Evolutionary conservation across 2,888 invertebrate genomes (phyloP), one percentile per base, ranked within the genome.

Genomic region (Drosophila quasianomalipes): DNA sequence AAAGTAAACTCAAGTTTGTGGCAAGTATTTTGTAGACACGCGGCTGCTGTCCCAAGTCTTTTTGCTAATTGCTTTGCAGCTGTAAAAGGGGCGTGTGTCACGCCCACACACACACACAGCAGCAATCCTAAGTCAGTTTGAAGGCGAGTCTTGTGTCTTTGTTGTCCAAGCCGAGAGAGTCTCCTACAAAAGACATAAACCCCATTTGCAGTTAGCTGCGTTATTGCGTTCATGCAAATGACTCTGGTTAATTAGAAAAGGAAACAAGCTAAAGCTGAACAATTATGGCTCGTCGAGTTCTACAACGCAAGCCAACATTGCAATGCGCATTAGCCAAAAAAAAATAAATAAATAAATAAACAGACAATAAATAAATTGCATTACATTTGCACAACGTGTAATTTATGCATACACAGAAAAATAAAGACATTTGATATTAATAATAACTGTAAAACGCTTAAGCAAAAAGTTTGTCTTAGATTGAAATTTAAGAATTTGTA

Each of bases 151-250:
- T 9, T 16, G 26, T 28, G 7, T 55, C 35, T 55, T 51, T 51
- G 51, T 51, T 51, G 51, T 35, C 62, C 59, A 49, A 74, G 81
- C 67, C 61, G 2, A 7, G 67, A 63, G 65, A 69, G 62, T 64
- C 62, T 52, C 64, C 44, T 51, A 82, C 89, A 84, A 83, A 77
- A 89, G 79, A 79, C 89, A 88, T 89, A 85, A 89, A 77, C 80
- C 84, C 74, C 85, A 67, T 88, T 87, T 82, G 89, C 90, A 87
- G 85, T 85, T 89, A 87, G 88, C 90, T 82, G 90, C 85, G 83
- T 87, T 85, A 89, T 85, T 47, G 47, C 47, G 26, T 47, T 85
- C 90, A 85, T 85, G 90, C 85, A 89, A 85, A 87, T 89, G 85
- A 81, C 85, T 82, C 81, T 85, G 83, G 73, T 79, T 89, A 85